Evolutionary conservation across 92 coral and sea anemone genomes (phyloP), one percentile per base, ranked within the genome.

Genomic region (Isaurus tuberculatus): DNA sequence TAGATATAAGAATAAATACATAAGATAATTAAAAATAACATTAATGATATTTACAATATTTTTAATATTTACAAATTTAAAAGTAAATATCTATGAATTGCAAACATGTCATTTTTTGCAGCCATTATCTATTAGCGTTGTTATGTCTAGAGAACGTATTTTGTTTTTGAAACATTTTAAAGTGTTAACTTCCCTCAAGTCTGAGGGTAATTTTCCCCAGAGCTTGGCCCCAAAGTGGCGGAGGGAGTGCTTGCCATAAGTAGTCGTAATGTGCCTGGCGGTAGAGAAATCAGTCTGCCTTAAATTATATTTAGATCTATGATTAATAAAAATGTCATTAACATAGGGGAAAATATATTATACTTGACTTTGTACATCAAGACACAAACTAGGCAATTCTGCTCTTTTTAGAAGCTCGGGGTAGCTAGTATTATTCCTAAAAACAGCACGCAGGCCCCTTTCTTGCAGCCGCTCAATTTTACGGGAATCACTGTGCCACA

Each of bases 101-200:
- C n/a, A n/a, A n/a, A n/a, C n/a, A n/a, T n/a, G n/a, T n/a, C n/a
- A n/a, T n/a, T n/a, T n/a, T n/a, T n/a, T n/a, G n/a, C n/a, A n/a
- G n/a, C n/a, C n/a, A n/a, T n/a, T n/a, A n/a, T n/a, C 65, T 60
- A 60, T 60, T 60, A 60, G 66, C 66, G 66, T 19, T 3, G 5
- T 3, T 60, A 60, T 60, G 66, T 60, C 66, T 60, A 60, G 66
- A 60, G 66, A 60, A 60, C 66, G 66, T 60, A 60, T 60, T 60
- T 60, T 10, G 66, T 60, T 60, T 60, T 60, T 60, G 28, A 60
- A 60, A 60, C 66, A 60, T 60, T 60, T 60, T 19, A 2, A 60
- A 60, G 2, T 3, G 23, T n/a, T 60, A 19, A 60, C 66, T 60
- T 60, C n/a, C n/a, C n/a, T n/a, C n/a, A n/a, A n/a, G n/a, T n/a